phyloP scores from a whole-genome alignment of 2,797 vertebrate species.

The Pipistrellus pygmaeus region DNA sequence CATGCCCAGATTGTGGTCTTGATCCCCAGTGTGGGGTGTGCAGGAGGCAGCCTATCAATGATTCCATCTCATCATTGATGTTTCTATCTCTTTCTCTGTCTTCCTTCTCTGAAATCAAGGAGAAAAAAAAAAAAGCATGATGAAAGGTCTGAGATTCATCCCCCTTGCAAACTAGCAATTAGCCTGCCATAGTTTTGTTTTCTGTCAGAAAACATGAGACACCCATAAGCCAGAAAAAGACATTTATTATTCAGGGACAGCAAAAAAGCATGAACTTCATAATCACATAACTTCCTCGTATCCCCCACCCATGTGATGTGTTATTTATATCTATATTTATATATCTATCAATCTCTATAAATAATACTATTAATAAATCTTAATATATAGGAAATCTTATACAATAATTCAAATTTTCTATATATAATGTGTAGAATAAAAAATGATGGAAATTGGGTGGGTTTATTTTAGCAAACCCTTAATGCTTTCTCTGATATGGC shows the following conservation, averaged over 20 bases:
- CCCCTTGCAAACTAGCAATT: background rate
- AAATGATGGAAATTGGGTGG: background rate
- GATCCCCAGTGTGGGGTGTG: too few species aligned
- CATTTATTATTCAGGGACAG: background rate
- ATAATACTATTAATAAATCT: background rate
- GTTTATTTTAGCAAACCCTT: slow-evolving; percentile 25
- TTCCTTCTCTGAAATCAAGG: too few species aligned
- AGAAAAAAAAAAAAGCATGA: too few species aligned
- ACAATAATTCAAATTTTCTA: background rate
- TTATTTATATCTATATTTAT: background rate
- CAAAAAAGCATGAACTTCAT: background rate
- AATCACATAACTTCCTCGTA: background rate
- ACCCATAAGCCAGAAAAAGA: background rate
- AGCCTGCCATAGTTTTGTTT: background rate
- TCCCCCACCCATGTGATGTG: background rate
- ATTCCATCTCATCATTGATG: too few species aligned
- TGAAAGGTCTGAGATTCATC: background rate
- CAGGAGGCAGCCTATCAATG: too few species aligned
- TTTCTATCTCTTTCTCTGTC: too few species aligned
- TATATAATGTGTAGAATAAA: slow-evolving; percentile 4
- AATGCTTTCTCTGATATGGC: slow-evolving; percentile 6
- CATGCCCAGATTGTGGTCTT: too few species aligned
- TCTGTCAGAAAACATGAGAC: background rate
- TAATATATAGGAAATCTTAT: background rate
- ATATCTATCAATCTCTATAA: background rate